Evolutionary conservation across 1,140 invertebrate genomes (phyloP), one percentile per base, ranked within the genome.

Genomic region (Drosophila persimilis): DNA sequence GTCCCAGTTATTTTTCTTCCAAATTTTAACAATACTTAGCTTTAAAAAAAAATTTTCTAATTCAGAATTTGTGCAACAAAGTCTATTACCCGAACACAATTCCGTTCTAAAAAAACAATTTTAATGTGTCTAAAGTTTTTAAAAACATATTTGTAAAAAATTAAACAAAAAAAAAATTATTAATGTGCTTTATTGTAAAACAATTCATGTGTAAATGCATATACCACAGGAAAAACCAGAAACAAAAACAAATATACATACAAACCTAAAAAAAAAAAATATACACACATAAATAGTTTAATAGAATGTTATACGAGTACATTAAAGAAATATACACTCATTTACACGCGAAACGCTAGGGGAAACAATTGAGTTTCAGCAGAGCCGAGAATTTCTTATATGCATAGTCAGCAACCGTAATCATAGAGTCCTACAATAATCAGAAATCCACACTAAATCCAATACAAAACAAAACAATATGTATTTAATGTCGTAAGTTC

Each of bases 141-240:
- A 52, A 55, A 55, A 71, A 84, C 9, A 11, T 39, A 11, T 13
- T 59, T 73, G 56, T 61, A 71, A 63, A 63, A 39, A 54, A 41
- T 17, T 17, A 17, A 17, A 17, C 0, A 17, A 17, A 17, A 17
- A 52, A 45, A 44, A 88, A 78, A 72, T 76, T 58, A 81, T 85
- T 69, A 79, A 76, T 79, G 86, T 89, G 86, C 86, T 81, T 76
- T 81, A 85, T 89, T 89, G 85, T 89, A 85, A 85, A 89, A 89
- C 80, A 89, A 89, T 70, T 80, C 11, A 11, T 39, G 11, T 13
- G 35, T 39, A 39, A 11, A 39, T 13, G 35, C 35, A 84, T 72
- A 80, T 66, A 69, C 44, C 76, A 63, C 58, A 61, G 50, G 46
- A 51, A 67, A 59, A 58, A 66, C 31, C 17, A 17, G 17, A 17